Conservation (phyloP, 2,113 vertebrate genomes). For the Mus spicilegus region DNA sequence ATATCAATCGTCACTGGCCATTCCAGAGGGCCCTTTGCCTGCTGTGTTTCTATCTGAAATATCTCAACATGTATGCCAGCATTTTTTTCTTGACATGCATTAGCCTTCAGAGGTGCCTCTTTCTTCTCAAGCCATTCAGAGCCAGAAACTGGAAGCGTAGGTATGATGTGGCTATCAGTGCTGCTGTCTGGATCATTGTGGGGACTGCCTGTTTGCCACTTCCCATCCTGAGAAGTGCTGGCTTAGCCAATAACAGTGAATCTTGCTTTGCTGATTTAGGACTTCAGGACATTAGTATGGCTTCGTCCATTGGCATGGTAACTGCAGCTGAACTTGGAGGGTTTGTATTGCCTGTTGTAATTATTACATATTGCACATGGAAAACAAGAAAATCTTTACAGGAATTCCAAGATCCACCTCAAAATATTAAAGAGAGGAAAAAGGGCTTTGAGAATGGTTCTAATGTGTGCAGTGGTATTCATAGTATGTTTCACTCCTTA, state of each 20-base stretch:
- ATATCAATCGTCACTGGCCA: constrained; percentile 91
- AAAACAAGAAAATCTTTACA: constrained; percentile 88
- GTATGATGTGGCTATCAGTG: constrained; percentile 91
- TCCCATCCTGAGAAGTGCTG: constrained; percentile 90
- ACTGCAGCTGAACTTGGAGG: constrained; percentile 90
- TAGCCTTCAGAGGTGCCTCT: constrained; percentile 93
- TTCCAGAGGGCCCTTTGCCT: constrained; percentile 90
- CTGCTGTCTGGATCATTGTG: constrained; percentile 89
- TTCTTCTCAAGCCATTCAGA: constrained; percentile 91
- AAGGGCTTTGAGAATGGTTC: constrained; percentile 91
- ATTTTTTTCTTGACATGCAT: constrained; percentile 95
- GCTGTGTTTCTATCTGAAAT: constrained; percentile 97
- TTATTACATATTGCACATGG: constrained; percentile 90
- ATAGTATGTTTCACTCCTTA: constrained; percentile 94
- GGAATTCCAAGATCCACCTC: constrained; percentile 53
- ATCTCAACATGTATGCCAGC: constrained; percentile 97
- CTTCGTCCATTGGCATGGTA: constrained; percentile 85
- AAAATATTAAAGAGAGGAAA: constrained; percentile 84
- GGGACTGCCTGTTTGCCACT: constrained; percentile 90
- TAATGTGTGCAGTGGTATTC: constrained; percentile 91
- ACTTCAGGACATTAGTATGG: constrained; percentile 78
- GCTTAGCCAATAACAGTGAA: constrained; percentile 67
- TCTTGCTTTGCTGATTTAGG: constrained; percentile 93
- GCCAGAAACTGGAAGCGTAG: constrained; percentile 93
- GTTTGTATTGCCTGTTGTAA: constrained; percentile 90